Evolutionary conservation across 23 tunicate species (phyloP), one percentile per base, ranked within the genome.

Genomic region (Ascidia mentula): DNA sequence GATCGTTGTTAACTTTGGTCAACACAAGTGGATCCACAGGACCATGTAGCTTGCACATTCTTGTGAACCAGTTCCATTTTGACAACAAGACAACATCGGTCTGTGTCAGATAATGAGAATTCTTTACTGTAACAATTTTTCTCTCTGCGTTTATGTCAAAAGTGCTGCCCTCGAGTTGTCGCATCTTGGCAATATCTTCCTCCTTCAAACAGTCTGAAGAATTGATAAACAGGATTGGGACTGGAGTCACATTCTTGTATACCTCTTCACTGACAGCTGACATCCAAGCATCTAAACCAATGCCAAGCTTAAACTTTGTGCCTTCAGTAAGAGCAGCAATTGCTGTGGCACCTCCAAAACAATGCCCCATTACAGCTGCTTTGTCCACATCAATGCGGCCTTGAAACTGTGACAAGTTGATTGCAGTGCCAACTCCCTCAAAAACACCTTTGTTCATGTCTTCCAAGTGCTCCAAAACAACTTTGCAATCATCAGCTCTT

Each of bases 301-400:
- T 82, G 13, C 81, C 90, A 30, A 77, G 88, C 78, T 91, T 91
- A 74, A 91, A 81, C 34, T 87, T 73, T 30, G 53, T 34, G 38
- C 86, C 97, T 80, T 84, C 77, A 0, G 84, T 46, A 1, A 91
- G 4, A 32, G 85, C 76, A 0, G 90, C 69, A 38, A 91, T 81
- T 13, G 87, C 46, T 0, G 97, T 91, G 20, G 77, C 97, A 18
- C 85, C 97, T 22, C 97, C 97, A 86, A 86, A 86, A 5, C 91
- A 91, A 74, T 91, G 97, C 13, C 97, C 97, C 77, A 91, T 73
- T 15, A 91, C 40, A 22, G 88, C 97, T 77, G 87, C 82, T 73
- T 82, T 91, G 17, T 82, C 78, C 26, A 82, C 34, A 74, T 91
- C 97, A 26, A 91, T 0, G 6, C 20, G n/a, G 39, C 53, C 85